Conservation (phyloP, 2,888 invertebrate species). For the Pheosia gnoma region DNA sequence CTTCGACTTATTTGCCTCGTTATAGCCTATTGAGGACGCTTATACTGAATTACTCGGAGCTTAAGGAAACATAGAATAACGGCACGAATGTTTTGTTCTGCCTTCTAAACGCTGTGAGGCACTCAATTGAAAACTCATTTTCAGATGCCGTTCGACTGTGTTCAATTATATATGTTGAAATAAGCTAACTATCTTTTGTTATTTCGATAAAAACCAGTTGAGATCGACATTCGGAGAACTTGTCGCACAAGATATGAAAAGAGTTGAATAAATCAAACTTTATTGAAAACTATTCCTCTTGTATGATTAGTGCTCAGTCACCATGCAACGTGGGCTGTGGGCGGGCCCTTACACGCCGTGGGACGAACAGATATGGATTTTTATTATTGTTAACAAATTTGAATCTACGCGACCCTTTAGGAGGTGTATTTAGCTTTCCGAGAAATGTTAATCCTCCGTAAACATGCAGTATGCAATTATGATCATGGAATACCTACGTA, state of each 20-base stretch:
- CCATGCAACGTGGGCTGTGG: slow-evolving; percentile 48
- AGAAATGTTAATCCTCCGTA: slow-evolving; percentile 3
- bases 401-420: slow-evolving; percentile 32
- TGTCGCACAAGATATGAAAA: slow-evolving; percentile 44
- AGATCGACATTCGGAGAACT: slow-evolving; percentile 26
- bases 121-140: slow-evolving; percentile 21
- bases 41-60: slow-evolving; percentile 30
- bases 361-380: slow-evolving; percentile 55
- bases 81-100: slow-evolving; percentile 46
- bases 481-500: not conserved
- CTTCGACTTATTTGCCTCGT: slow-evolving; percentile 50
- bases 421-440: slow-evolving; percentile 5
- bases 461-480: not conserved
- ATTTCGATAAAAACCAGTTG: not conserved
- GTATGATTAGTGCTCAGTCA: slow-evolving; percentile 63
- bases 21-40: slow-evolving; percentile 44
- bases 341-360: slow-evolving; percentile 58
- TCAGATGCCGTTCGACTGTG: not conserved
- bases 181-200: not conserved
- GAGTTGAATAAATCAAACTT: slow-evolving; percentile 63
- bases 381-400: slow-evolving; percentile 57
- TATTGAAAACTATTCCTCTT: slow-evolving; percentile 63
- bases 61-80: slow-evolving; percentile 45
- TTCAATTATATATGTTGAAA: not conserved
- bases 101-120: slow-evolving; percentile 28